Evolutionary conservation across 2,797 vertebrate genomes (phyloP), one percentile per base, ranked within the genome.

Genomic region (Etheostoma nigrum): DNA sequence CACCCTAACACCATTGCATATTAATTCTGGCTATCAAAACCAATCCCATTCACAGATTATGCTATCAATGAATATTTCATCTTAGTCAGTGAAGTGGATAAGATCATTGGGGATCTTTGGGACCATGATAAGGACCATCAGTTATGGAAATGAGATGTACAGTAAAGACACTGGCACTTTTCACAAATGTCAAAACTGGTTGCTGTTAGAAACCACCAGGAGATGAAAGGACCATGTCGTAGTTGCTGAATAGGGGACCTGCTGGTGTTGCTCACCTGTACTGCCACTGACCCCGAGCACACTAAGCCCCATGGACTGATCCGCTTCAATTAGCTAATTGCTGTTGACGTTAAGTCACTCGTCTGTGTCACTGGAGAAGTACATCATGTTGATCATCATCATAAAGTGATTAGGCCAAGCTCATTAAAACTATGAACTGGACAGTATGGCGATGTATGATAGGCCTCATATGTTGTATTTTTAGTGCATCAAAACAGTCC

Each of bases 301-400:
- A 45, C 25, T 14, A 61, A 75, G 60, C 81, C 64, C 81, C 21
- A 40, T 57, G 42, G 80, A 84, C 76, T 49, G 76, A 83, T 82
- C 83, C 69, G 66, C 67, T 71, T 77, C 74, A 84, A 64, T 72
- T 85, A 85, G 65, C 70, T 82, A 87, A 89, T 83, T 82, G 66
- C 74, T 44, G 13, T 61, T 72, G 78, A 76, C 58, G 76, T 60
- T 84, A 66, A 82, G 81, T 86, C 69, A 76, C 67, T 77, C 54
- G 30, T 33, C 63, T 75, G 52, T 79, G 78, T 80, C 82, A 78
- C 64, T 33, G 27, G 55, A 71, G 69, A 74, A 66, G 14, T 62
- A 67, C 18, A 62, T 54, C 54, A 59, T 81, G 65, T 80, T 73
- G 75, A 86, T 83, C 21, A 23, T 23, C 21, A 75, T 58, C 45